Evolutionary conservation across 2,888 invertebrate species (phyloP).

Genomic region (Sipha maydis): DNA sequence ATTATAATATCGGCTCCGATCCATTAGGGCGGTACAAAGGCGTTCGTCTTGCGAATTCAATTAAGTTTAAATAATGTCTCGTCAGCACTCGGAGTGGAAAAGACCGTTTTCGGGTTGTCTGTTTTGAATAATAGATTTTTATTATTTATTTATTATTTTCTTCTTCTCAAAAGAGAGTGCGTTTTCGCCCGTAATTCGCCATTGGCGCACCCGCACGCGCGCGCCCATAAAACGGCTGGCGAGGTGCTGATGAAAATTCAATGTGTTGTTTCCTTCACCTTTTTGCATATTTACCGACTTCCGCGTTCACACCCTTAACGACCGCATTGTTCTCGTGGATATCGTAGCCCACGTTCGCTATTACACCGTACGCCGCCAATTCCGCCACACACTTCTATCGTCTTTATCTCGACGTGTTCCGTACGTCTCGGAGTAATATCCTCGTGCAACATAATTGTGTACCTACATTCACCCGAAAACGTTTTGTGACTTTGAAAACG

Average conservation of each 20-base stretch:
- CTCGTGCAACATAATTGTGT: too few species aligned
- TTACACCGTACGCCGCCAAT: too few species aligned
- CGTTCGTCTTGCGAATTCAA: slow-evolving; percentile 55
- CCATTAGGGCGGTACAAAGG: slow-evolving; percentile 53
- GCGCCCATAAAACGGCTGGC: not conserved
- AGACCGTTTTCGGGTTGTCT: slow-evolving; percentile 58
- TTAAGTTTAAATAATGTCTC: slow-evolving; percentile 61
- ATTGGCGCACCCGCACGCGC: not conserved
- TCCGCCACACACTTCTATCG: too few species aligned
- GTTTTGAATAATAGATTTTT: slow-evolving; percentile 62
- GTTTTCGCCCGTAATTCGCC: slow-evolving; percentile 3
- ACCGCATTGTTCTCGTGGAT: slow-evolving; percentile 15
- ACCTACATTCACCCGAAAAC: too few species aligned
- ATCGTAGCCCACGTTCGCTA: not conserved
- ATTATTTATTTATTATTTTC: slow-evolving; percentile 53
- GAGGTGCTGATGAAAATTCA: slow-evolving; percentile 51
- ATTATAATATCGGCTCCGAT: slow-evolving; percentile 43
- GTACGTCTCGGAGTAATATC: too few species aligned
- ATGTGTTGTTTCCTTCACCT: slow-evolving; percentile 24
- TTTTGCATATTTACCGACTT: slow-evolving; percentile 35
- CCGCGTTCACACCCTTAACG: slow-evolving; percentile 31
- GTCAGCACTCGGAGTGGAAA: slow-evolving; percentile 47
- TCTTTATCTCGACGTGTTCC: too few species aligned
- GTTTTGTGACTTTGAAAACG: too few species aligned
- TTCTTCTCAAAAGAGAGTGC: slow-evolving; percentile 26